Evolutionary conservation across 2,888 invertebrate species (phyloP), one percentile per base, ranked within the genome.

Genomic region (Oscheius sp.): DNA sequence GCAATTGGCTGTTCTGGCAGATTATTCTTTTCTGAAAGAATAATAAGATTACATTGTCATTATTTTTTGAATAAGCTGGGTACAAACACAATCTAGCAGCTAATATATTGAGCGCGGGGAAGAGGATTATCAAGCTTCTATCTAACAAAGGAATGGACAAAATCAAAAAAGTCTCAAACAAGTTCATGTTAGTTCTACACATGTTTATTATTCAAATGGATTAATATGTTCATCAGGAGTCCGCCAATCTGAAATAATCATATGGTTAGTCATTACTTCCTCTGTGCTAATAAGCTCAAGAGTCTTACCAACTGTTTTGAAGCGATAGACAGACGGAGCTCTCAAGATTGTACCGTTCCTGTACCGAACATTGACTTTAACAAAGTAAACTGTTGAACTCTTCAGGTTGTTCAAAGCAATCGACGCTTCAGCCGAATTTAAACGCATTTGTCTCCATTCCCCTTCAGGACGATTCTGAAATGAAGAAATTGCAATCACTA

Each of bases 331-430:
- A 6, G 79, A 70, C 3, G 83, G 81, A 17, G 82, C 78, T n/a
- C 77, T 73, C 8, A 81, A 70, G n/a, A 82, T 70, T 1, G 75
- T 72, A 15, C 85, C 85, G 61, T 85, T 82, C 25, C 37, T 50
- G 33, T 79, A 75, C 12, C 82, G 74, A 3, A 85, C 78, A 61
- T 81, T 79, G 48, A 85, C 79, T 46, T 78, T 73, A 1, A 83
- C 85, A 58, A 73, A 85, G 64, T 85, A 85, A 33, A 81, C 81
- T 8, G 85, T 86, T 5, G 80, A 76, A 52, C 78, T 79, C 55
- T 76, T 75, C 37, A 85, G 71, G 37, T 78, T 73, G 34, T 77
- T 75, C 34, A 84, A 63, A 8, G 79, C 76, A 3, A 81, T 69
- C 1, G 80, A 69, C 3, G 78, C 76, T 45, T 84, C 82, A 27